A percentile compares a stretch with the other conserved stretches of the same genome.
These are phyloP conservation scores for Acropora yongei DNA, from an alignment of 64 coral and sea anemone genomes.

Conservation along the genomic window DNA sequence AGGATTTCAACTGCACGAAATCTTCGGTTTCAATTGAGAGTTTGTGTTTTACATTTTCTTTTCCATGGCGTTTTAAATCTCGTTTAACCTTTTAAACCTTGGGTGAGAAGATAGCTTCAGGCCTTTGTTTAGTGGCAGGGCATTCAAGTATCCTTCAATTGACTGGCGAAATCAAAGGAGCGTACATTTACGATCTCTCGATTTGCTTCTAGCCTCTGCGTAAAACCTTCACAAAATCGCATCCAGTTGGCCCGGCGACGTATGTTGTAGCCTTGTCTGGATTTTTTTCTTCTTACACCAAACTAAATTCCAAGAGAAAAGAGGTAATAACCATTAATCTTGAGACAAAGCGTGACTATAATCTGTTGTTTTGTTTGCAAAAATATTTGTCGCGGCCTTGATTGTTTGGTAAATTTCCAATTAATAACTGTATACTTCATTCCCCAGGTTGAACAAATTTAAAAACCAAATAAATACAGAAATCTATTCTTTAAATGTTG, in stretches of 20 bases:
- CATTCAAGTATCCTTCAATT: too few relatives aligned
- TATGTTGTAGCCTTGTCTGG: background rate
- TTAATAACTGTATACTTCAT: background rate
- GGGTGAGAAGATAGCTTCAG: background rate
- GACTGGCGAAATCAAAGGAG: background rate
- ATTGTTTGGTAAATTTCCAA: background rate
- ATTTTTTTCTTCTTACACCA: slow-evolving; percentile 33
- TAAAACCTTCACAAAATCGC: background rate
- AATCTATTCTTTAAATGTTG: background rate
- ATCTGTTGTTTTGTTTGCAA: background rate
- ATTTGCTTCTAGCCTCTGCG: slow-evolving; percentile 8
- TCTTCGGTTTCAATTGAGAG: too few relatives aligned
- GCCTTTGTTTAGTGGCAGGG: too few relatives aligned
- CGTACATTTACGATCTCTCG: background rate
- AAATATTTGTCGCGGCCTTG: background rate
- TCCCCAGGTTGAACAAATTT: background rate
- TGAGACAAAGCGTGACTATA: background rate
- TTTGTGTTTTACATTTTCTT: slow-evolving; percentile 32
- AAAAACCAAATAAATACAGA: background rate
- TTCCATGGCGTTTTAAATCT: slow-evolving; percentile 34
- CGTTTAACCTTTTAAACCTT: background rate
- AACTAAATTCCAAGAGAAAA: background rate
- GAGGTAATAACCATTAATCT: background rate
- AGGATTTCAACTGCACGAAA: too few relatives aligned
- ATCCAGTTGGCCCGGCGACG: background rate